These are phyloP conservation scores for Belonocnema kinseyi DNA, from an alignment of 1,140 invertebrate genomes.

Conservation along the genomic window DNA sequence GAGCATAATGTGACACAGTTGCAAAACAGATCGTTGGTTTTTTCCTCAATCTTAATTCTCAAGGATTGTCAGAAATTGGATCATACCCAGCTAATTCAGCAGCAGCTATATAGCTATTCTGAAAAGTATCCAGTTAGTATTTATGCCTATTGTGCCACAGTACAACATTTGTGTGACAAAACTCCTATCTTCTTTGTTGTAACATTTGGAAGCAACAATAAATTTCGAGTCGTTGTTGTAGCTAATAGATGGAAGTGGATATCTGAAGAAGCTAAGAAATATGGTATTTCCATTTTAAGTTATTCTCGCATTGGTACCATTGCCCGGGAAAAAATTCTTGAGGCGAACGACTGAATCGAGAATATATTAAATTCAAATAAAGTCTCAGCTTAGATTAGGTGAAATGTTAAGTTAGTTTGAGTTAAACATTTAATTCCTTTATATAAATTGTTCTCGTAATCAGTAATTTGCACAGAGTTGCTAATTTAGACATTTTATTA, in stretches of 20 bases:
- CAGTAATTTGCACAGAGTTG: no score
- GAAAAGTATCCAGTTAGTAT: neutral
- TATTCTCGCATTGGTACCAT: neutral
- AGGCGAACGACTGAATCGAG: no score
- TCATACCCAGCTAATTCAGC: neutral
- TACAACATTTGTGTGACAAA: neutral
- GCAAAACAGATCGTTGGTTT: neutral
- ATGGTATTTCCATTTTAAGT: neutral
- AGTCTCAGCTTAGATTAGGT: no score
- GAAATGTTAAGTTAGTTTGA: no score
- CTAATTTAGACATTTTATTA: no score
- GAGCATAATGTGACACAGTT: neutral
- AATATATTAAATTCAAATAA: no score
- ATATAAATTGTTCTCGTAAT: no score
- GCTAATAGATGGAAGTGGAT: constrained; percentile 6
- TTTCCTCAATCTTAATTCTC: neutral
- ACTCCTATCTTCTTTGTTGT: neutral
- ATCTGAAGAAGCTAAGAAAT: neutral
- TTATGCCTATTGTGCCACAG: neutral
- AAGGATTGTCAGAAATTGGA: neutral
- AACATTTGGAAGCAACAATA: neutral
- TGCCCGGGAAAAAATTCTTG: neutral
- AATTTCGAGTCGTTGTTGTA: neutral
- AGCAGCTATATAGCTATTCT: neutral
- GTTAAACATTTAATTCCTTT: no score